Evolutionary conservation across 2,113 vertebrate genomes (phyloP).

Genomic region (Raja brachyura): DNA sequence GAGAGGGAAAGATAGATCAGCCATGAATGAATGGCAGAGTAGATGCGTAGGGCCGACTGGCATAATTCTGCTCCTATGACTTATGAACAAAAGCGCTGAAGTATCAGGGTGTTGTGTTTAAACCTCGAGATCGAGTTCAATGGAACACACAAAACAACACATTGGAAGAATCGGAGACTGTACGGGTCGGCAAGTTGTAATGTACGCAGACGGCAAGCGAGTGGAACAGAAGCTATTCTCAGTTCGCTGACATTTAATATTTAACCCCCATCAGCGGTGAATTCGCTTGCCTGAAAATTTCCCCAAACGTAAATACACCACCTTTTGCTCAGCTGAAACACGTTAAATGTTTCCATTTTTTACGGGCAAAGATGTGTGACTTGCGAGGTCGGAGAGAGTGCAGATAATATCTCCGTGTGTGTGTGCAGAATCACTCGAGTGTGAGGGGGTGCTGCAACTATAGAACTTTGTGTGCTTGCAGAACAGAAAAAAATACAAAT

Average conservation of each 20-base stretch:
- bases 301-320: conserved; percentile 19
- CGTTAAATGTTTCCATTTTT: background rate
- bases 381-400: background rate
- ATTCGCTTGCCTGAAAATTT: background rate
- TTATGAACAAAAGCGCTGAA: too few relatives aligned
- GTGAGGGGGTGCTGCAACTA: background rate
- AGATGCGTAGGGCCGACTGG: too few relatives aligned
- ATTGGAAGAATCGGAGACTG: background rate
- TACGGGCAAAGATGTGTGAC: background rate
- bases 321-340: background rate
- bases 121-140: background rate
- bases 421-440: too few relatives aligned
- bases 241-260: background rate
- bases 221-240: conserved; percentile 17
- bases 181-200: background rate
- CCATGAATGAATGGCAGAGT: too few relatives aligned
- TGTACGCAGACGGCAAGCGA: too few relatives aligned
- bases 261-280: background rate
- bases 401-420: background rate
- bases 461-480: background rate
- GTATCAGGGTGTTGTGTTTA: background rate
- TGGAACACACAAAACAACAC: background rate
- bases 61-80: too few relatives aligned
- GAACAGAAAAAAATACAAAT: background rate
- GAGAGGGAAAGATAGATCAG: too few relatives aligned